These are phyloP conservation scores for Parnassius smintheus DNA, from an alignment of 2,888 invertebrate species.

Conservation along the genomic window DNA sequence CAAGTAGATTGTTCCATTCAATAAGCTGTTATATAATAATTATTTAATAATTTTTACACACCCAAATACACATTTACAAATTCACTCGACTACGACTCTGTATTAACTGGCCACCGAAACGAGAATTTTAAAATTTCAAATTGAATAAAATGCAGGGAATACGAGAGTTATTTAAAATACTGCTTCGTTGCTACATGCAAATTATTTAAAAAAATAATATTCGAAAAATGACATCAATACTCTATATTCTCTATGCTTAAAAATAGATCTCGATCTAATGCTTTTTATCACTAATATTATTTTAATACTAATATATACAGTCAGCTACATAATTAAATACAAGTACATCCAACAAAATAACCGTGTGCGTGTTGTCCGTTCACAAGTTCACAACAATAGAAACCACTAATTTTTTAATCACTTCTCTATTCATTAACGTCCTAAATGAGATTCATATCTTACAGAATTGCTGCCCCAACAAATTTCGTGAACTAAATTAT, in stretches of 20 bases:
- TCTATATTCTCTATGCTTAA: conserved; percentile 60
- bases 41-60: conserved; percentile 47
- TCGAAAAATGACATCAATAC: conserved; percentile 55
- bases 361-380: conserved; percentile 34
- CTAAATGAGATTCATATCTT: conserved; percentile 57
- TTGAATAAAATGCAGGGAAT: conserved; percentile 32
- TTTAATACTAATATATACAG: conserved; percentile 67
- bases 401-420: too few relatives aligned
- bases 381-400: conserved; percentile 12
- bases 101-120: conserved; percentile 62
- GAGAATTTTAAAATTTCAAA: conserved; percentile 17
- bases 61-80: conserved; percentile 57
- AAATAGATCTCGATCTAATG: conserved; percentile 66
- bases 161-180: conserved; percentile 51
- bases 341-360: conserved; percentile 37
- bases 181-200: conserved; percentile 73
- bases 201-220: conserved; percentile 67
- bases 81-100: conserved; percentile 44
- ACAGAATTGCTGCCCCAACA: conserved; percentile 41
- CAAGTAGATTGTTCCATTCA: conserved; percentile 23
- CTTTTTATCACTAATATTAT: conserved; percentile 48
- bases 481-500: conserved; percentile 17
- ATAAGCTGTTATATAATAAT: conserved; percentile 14
- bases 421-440: conserved; percentile 9
- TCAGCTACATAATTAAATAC: conserved; percentile 52